Evolutionary conservation across 2,797 vertebrate species (phyloP).

Genomic region (Darevskia mixta): DNA sequence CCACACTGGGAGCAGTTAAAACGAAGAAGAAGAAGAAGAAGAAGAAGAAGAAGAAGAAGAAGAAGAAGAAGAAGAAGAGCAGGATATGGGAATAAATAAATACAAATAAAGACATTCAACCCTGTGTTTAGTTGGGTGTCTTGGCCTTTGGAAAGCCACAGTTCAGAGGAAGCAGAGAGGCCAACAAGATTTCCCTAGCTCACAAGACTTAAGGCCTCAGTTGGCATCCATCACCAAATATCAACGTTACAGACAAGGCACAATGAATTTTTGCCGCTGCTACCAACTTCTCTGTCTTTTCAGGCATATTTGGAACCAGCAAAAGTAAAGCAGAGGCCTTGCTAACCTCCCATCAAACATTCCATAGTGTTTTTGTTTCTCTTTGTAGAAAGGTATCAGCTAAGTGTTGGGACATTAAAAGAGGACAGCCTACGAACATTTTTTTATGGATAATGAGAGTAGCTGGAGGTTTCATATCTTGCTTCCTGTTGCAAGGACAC

Average conservation of each 20-base stretch:
- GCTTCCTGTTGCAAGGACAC: not conserved
- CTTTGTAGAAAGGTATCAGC: not conserved
- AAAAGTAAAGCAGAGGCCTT: not conserved
- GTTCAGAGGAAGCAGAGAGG: not conserved
- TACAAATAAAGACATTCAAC: not conserved
- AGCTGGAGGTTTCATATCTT: not conserved
- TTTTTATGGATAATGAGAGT: not conserved
- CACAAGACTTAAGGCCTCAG: slow-evolving; percentile 11
- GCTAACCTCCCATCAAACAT: not conserved
- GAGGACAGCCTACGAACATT: not conserved
- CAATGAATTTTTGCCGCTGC: not conserved
- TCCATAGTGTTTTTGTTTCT: slow-evolving; percentile 16
- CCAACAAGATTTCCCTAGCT: not conserved
- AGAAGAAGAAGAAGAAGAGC: not conserved
- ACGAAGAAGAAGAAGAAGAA: not conserved
- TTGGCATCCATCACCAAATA: not conserved
- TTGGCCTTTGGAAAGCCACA: not conserved
- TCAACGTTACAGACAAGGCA: slow-evolving; percentile 10
- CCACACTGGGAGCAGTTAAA: not conserved
- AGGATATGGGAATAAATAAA: not conserved
- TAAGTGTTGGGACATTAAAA: not conserved
- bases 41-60: not conserved
- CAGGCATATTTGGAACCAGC: not conserved
- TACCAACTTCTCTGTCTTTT: not conserved
- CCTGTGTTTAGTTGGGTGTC: not conserved